Conservation (phyloP, 2,797 vertebrate species). For the Picus viridis region DNA sequence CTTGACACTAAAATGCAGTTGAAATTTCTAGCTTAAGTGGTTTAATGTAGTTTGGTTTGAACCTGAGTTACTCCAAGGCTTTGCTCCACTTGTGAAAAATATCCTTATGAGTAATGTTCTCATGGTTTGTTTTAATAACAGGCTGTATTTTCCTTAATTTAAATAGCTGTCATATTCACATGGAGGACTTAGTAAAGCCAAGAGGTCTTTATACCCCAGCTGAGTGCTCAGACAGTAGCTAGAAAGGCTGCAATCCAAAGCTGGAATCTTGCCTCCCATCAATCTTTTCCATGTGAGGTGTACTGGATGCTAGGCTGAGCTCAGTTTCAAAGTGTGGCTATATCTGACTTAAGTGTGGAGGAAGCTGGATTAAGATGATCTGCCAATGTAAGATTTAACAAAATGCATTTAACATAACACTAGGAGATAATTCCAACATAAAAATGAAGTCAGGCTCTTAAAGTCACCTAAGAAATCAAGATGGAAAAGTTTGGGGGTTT, state of each 20-base stretch:
- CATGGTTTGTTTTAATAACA: background rate
- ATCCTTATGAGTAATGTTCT: background rate
- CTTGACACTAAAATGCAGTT: background rate
- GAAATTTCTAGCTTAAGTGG: background rate
- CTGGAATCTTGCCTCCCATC: background rate
- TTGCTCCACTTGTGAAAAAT: background rate
- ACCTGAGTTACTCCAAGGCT: background rate
- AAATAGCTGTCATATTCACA: background rate
- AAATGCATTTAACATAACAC: background rate
- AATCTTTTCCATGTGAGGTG: background rate
- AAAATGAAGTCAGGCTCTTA: background rate
- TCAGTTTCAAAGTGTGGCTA: background rate
- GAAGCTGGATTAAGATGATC: background rate
- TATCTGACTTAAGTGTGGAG: background rate
- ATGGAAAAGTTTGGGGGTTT: background rate
- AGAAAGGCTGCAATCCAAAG: background rate
- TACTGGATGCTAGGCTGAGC: background rate
- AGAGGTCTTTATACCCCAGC: background rate
- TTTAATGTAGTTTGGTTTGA: background rate
- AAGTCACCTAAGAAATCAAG: background rate
- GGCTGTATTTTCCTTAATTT: background rate
- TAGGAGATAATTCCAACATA: background rate
- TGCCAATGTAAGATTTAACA: background rate
- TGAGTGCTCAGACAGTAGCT: background rate
- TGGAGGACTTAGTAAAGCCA: background rate